Conservation (phyloP, 2,113 vertebrate genomes). For the Pipra filicauda region DNA sequence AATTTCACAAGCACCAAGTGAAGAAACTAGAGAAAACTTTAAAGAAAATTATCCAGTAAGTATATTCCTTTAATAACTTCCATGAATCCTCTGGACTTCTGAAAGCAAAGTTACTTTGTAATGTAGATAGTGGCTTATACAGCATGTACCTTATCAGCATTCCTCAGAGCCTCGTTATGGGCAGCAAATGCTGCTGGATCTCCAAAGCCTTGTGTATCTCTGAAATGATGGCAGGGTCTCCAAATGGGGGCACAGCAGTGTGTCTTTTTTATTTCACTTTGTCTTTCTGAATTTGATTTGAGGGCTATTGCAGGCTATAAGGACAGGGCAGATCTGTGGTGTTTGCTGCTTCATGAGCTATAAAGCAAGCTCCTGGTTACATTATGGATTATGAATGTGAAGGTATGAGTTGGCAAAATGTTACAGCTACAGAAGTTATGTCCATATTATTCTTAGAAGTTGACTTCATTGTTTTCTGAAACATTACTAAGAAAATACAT, state of each 20-base stretch:
- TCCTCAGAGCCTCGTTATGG: neutral
- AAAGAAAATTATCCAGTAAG: conserved; percentile 73
- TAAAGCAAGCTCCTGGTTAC: neutral
- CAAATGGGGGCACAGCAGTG: neutral
- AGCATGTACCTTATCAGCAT: neutral
- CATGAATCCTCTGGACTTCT: neutral
- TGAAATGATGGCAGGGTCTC: neutral
- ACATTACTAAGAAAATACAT: neutral
- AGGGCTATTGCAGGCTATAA: neutral
- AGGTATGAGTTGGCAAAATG: neutral
- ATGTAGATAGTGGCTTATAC: neutral
- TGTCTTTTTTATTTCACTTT: neutral
- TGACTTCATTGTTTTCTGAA: neutral
- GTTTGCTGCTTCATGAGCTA: neutral
- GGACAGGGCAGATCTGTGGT: neutral
- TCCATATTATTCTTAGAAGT: neutral
- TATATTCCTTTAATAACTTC: conserved; percentile 1
- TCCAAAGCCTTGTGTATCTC: neutral
- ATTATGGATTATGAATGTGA: neutral
- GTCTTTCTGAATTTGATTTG: neutral
- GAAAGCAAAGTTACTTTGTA: neutral
- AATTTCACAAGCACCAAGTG: conserved; percentile 82
- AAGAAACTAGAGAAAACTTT: conserved; percentile 79
- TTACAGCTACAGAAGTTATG: neutral
- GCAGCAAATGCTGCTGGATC: neutral